Evolutionary conservation across 1,140 invertebrate species (phyloP).

Genomic region (Ruditapes philippinarum): DNA sequence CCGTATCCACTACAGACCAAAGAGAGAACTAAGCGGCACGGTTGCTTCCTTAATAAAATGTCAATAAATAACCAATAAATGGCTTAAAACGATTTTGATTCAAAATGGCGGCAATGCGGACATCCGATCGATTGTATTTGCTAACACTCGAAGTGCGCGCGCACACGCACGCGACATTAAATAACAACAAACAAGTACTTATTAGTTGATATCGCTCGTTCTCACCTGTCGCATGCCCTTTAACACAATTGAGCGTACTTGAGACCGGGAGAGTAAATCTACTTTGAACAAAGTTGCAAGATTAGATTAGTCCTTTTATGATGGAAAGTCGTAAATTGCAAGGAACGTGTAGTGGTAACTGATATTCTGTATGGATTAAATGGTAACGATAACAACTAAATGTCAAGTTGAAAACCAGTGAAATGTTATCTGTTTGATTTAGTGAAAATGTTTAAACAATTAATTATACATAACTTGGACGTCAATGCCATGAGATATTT

Average conservation of each 20-base stretch:
- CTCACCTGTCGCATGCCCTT: conserved; percentile 49
- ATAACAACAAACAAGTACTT: conserved; percentile 63
- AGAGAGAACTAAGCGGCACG: conserved; percentile 29
- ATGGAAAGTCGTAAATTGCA: background rate
- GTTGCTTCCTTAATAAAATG: conserved; percentile 39
- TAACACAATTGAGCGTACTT: conserved; percentile 30
- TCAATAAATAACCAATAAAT: conserved; percentile 62
- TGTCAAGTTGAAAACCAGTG: background rate
- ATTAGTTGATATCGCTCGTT: conserved; percentile 35
- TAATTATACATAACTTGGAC: background rate
- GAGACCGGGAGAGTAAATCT: conserved; percentile 32
- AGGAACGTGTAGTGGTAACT: conserved; percentile 14
- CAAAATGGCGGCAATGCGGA: conserved; percentile 34
- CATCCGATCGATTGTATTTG: conserved; percentile 31
- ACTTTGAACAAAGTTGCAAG: conserved; percentile 35
- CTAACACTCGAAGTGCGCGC: conserved; percentile 48
- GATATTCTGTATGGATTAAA: background rate
- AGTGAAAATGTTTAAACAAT: background rate
- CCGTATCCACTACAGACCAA: background rate
- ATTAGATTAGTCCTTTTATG: conserved; percentile 55
- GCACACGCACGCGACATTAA: conserved; percentile 63
- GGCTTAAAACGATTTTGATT: conserved; percentile 33
- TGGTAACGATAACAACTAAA: background rate
- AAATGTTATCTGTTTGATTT: conserved; percentile 3
- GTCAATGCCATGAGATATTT: no score